phyloP scores from a whole-genome alignment of 2,888 invertebrate genomes.

The Dascillus cervinus region DNA sequence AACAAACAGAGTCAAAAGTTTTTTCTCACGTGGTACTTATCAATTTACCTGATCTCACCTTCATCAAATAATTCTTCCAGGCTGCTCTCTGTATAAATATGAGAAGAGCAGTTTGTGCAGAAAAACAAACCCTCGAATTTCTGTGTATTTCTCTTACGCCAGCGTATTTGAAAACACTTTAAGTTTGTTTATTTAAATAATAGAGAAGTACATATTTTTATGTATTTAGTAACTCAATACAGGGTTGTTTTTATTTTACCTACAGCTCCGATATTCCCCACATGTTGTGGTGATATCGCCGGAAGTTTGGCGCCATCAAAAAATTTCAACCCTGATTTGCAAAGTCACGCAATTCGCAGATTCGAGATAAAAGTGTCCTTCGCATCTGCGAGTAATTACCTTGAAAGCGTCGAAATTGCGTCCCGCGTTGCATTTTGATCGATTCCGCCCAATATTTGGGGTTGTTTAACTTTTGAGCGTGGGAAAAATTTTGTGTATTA shows the following conservation, averaged over 20 bases:
- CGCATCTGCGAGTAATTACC: too few species aligned
- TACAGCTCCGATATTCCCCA: conserved; percentile 32
- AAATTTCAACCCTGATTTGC: conserved; percentile 35
- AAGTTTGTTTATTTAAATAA: conserved; percentile 43
- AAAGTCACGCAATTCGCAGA: conserved; percentile 32
- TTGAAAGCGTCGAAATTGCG: too few species aligned
- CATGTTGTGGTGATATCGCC: conserved; percentile 35
- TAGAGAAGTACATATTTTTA: conserved; percentile 38
- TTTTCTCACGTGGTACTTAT: too few species aligned
- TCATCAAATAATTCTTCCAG: too few species aligned
- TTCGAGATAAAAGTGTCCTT: too few species aligned
- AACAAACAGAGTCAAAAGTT: too few species aligned
- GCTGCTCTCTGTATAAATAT: background rate
- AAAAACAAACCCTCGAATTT: conserved; percentile 14
- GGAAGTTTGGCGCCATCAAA: conserved; percentile 40
- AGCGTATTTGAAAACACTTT: conserved; percentile 39
- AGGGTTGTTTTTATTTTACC: conserved; percentile 29
- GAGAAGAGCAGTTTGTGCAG: conserved; percentile 3
- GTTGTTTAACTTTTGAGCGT: too few species aligned
- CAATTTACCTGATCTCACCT: too few species aligned
- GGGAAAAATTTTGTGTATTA: too few species aligned
- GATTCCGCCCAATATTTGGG: too few species aligned
- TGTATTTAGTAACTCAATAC: conserved; percentile 38
- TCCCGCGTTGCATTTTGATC: too few species aligned
- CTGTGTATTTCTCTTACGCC: conserved; percentile 12